Base-by-base conservation (phyloP, 2,888 invertebrate genomes). In the Petrolisthes cinctipes region DNA sequence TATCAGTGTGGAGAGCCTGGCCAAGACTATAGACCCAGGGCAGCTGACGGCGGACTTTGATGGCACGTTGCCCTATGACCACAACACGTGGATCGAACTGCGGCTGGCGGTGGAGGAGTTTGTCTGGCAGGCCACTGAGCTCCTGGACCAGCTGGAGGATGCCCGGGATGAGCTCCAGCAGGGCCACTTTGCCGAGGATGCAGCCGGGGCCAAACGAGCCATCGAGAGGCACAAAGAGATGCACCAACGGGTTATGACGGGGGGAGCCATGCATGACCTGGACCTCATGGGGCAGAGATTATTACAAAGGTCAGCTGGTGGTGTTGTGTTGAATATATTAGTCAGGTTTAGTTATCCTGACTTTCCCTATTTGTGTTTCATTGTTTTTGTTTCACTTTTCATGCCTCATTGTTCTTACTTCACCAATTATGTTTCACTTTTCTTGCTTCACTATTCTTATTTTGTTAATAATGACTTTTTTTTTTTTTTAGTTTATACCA, bases 61-160 rank as follows among this genome's bases (percentile, higher is more conserved):
- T 92, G 99, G 99, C 76, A 96, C 96, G 54, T 94, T 99, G 92
- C 95, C 95, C 92, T 99, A 99, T 93, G 98, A 99, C 93, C 98
- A 99, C 94, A 95, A 97, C 91, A 97, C 97, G 92, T 99, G 99
- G 99, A 96, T 99, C 92, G 98, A 99, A 92, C 95, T 97, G 91
- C 95, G 99, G 93, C 91, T 95, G 94, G 97, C 97, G 87, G 95
- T 98, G 92, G 99, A 99, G 94, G 98, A 98, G 92, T 97, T 99
- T 93, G 96, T 97, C 92, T 98, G 98, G 97, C 97, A 98, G 94
- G 97, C 98, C 1, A 96, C 97, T 82, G 99, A 99, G 93, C 94
- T 98, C 91, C 94, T 98, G 90, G 97, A 98, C 93, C 95, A 97
- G 91, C 94, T 99, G 89, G 98, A 99, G 92, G 97, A 98, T 92